Evolutionary conservation across 2,888 invertebrate species (phyloP).

Genomic region (Dyspetes luteomarginatus): DNA sequence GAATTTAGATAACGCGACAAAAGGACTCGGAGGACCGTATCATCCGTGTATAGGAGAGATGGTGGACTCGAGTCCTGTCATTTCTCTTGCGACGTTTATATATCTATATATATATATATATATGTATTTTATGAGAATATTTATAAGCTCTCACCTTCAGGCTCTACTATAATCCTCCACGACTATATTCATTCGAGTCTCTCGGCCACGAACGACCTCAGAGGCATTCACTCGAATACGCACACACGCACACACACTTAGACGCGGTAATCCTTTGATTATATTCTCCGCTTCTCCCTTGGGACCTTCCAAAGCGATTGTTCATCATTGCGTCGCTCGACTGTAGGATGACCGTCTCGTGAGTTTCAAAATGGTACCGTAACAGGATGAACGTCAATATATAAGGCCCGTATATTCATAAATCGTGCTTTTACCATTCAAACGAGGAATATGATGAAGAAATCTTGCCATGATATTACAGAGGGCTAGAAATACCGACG

Average conservation of each 20-base stretch:
- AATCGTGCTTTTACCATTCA: no score
- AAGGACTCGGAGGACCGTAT: conserved; percentile 26
- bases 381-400: background rate
- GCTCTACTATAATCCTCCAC: background rate
- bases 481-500: no score
- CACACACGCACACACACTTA: background rate
- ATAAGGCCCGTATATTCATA: no score
- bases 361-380: background rate
- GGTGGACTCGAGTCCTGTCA: no score
- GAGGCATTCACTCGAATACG: conserved; percentile 1
- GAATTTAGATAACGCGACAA: conserved; percentile 39
- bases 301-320: conserved; percentile 19
- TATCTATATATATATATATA: background rate
- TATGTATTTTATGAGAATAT: background rate
- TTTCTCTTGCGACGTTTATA: background rate
- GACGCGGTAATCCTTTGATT: conserved; percentile 39
- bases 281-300: conserved; percentile 20
- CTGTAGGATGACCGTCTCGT: conserved; percentile 25
- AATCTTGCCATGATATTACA: no score
- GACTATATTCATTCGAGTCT: conserved; percentile 19
- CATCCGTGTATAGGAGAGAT: background rate
- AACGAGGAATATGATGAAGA: no score
- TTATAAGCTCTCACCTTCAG: no score
- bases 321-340: conserved; percentile 39
- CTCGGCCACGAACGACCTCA: conserved; percentile 8